A percentile compares a stretch with the other conserved stretches of the same genome.
phyloP scores from a whole-genome alignment of 2,797 vertebrate species.

The Erethizon dorsatum region DNA sequence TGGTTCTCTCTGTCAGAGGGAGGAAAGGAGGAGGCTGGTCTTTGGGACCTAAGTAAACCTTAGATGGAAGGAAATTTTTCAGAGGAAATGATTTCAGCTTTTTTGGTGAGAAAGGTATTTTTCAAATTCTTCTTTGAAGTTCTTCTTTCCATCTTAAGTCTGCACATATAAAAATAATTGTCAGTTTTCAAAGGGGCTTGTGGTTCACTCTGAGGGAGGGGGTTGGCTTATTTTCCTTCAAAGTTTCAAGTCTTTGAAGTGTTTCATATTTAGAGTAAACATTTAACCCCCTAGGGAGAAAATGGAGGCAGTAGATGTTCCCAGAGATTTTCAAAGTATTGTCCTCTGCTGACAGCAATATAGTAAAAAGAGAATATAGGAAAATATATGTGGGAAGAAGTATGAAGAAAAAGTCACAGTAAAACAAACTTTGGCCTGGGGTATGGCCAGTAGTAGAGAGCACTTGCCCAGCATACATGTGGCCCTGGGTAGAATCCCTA shows the following conservation, averaged over 20 bases:
- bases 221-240: slow-evolving; percentile 64
- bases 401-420: neutral
- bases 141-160: slow-evolving; percentile 80
- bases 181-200: slow-evolving; percentile 77
- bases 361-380: neutral
- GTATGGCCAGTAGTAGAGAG: neutral
- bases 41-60: slow-evolving; percentile 64
- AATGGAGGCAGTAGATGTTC: neutral
- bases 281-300: neutral
- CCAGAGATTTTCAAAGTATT: neutral
- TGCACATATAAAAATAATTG: slow-evolving; percentile 83
- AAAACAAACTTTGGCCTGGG: neutral
- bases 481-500: neutral
- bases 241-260: slow-evolving; percentile 47
- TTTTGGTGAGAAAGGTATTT: slow-evolving; percentile 79
- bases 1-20: neutral
- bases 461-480: neutral
- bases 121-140: slow-evolving; percentile 79
- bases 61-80: slow-evolving; percentile 78
- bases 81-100: slow-evolving; percentile 80
- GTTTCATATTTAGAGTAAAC: slow-evolving; percentile 64
- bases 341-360: neutral
- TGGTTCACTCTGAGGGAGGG: slow-evolving; percentile 44
- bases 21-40: slow-evolving; percentile 25
- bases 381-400: neutral